Conservation (phyloP, 2,888 invertebrate genomes). For the Thyatira batis region DNA sequence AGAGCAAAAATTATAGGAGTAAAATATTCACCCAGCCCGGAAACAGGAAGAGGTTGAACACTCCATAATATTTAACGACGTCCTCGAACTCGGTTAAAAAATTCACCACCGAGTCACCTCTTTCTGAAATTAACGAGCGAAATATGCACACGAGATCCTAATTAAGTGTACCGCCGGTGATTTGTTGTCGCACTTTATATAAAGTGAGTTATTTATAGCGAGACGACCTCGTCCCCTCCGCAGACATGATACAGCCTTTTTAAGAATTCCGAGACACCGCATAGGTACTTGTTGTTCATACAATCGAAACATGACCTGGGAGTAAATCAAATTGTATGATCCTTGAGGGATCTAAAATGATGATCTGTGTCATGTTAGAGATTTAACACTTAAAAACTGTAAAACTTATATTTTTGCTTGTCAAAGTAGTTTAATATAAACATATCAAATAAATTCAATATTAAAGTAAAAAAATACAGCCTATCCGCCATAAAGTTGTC, state of each 20-base stretch:
- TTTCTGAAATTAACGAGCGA: constrained; percentile 22
- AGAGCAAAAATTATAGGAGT: neutral
- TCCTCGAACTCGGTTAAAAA: neutral
- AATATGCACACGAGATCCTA: constrained; percentile 38
- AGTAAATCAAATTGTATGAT: neutral
- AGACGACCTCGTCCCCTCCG: constrained; percentile 25
- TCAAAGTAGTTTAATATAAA: neutral
- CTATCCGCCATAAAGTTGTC: neutral
- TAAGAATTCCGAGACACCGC: constrained; percentile 19
- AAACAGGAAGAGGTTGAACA: neutral
- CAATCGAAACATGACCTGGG: neutral
- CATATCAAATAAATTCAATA: neutral
- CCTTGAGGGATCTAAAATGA: neutral
- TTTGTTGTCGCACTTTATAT: constrained; percentile 43
- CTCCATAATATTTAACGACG: neutral
- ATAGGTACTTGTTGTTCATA: neutral
- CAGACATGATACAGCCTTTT: constrained; percentile 28
- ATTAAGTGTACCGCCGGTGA: constrained; percentile 41
- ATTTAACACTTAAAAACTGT: too few species aligned
- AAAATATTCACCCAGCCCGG: neutral
- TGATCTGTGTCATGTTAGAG: too few species aligned
- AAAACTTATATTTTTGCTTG: too few species aligned
- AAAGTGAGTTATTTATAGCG: constrained; percentile 48
- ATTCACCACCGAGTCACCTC: neutral
- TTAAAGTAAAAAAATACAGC: neutral